A percentile compares a stretch with the other conserved stretches of the same genome.
Conservation (phyloP, 2,113 vertebrate genomes). For the Mionectes macconnelli region DNA sequence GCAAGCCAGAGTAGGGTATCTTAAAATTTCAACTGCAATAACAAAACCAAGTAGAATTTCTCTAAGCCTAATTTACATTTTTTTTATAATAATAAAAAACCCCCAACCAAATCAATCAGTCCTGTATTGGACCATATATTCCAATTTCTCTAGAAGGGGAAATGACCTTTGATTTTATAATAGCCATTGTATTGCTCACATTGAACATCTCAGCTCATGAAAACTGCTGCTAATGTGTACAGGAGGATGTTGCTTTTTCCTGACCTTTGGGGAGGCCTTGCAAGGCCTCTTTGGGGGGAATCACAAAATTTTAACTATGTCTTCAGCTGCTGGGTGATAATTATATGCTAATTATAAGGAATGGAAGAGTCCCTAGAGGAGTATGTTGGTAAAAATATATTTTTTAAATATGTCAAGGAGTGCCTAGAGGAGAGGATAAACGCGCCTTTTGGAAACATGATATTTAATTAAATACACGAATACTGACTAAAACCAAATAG, state of each 20-base stretch:
- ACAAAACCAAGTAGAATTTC: background rate
- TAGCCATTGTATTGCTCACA: background rate
- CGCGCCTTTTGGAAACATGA: background rate
- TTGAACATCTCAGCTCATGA: background rate
- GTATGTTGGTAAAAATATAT: constrained; percentile 47
- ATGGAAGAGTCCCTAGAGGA: background rate
- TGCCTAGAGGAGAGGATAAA: constrained; percentile 46
- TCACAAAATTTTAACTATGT: constrained; percentile 48
- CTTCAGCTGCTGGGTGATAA: constrained; percentile 48
- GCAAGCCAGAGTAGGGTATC: background rate
- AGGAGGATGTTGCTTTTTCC: background rate
- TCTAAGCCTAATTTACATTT: background rate
- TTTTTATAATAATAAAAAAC: background rate
- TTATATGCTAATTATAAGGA: constrained; percentile 58
- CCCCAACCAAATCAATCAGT: background rate
- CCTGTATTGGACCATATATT: background rate
- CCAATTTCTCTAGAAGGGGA: background rate
- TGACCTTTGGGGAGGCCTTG: background rate
- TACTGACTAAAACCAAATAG: constrained; percentile 23
- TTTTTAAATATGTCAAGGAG: constrained; percentile 58
- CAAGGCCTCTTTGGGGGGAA: background rate
- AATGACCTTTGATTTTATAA: background rate
- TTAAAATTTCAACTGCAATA: background rate
- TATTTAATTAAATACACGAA: constrained; percentile 40
- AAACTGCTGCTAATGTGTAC: background rate